phyloP scores from a whole-genome alignment of 2,113 vertebrate species.

The Eolophus roseicapilla region DNA sequence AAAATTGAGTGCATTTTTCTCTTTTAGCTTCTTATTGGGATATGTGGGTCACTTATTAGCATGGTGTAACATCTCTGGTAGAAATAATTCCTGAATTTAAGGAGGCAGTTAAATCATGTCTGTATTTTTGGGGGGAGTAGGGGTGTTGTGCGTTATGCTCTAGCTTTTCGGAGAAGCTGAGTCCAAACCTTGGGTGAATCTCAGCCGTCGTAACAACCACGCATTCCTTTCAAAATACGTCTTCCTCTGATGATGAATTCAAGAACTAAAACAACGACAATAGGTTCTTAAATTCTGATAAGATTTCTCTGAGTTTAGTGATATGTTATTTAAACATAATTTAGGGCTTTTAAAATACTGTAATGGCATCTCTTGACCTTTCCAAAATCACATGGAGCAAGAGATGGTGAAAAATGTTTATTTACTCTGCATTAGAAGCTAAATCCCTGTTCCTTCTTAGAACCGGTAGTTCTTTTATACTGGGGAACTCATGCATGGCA shows the following conservation, averaged over 20 bases:
- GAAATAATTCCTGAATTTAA: neutral
- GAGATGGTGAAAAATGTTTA: conserved; percentile 81
- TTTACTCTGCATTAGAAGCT: conserved; percentile 78
- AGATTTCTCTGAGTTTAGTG: conserved; percentile 72
- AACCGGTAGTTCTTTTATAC: conserved; percentile 77
- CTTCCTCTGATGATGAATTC: conserved; percentile 58
- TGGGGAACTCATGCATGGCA: conserved; percentile 77
- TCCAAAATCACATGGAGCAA: conserved; percentile 77
- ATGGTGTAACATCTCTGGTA: neutral
- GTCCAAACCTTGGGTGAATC: neutral
- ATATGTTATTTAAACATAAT: conserved; percentile 78
- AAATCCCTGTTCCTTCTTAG: conserved; percentile 73
- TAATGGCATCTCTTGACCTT: conserved; percentile 82
- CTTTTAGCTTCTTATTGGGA: neutral
- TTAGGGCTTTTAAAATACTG: conserved; percentile 81
- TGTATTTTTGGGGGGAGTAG: neutral
- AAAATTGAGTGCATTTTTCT: neutral
- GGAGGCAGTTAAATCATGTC: neutral
- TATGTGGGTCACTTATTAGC: neutral
- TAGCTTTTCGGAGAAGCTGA: neutral
- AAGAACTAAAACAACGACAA: conserved; percentile 68
- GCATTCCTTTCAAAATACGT: conserved; percentile 60
- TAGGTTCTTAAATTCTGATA: conserved; percentile 75
- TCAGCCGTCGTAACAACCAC: conserved; percentile 19
- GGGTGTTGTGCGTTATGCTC: neutral